Evolutionary conservation across 2,888 invertebrate species (phyloP).

Genomic region (Lasioglossum zephyrum): DNA sequence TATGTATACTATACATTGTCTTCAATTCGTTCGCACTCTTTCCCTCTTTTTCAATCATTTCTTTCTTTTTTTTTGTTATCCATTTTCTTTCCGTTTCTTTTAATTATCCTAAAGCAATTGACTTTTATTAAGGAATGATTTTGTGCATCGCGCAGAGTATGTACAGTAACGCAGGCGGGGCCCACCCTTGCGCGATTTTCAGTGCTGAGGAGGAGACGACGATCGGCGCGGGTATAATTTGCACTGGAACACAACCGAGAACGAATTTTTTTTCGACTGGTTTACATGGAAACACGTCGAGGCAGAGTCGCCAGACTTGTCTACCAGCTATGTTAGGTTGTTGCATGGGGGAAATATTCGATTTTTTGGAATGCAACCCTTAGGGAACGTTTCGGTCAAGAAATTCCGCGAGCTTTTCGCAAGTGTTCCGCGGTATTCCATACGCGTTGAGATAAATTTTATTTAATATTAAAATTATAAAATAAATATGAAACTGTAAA

Average conservation of each 20-base stretch:
- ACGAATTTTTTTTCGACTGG: background rate
- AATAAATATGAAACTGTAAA: no score
- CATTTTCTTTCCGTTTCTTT: conserved; percentile 14
- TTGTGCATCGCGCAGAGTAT: conserved; percentile 76
- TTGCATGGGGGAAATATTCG: no score
- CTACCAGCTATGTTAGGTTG: no score
- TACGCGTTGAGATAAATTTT: no score
- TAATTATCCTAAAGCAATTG: conserved; percentile 81
- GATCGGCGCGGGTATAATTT: conserved; percentile 72
- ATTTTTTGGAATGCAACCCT: no score
- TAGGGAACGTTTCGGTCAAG: no score
- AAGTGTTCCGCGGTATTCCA: no score
- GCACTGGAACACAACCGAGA: conserved; percentile 72
- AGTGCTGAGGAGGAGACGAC: conserved; percentile 73
- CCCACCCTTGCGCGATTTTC: conserved; percentile 71
- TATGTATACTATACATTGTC: conserved; percentile 30
- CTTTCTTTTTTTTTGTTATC: background rate
- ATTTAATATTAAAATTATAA: no score
- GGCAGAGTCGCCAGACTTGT: no score
- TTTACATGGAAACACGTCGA: background rate
- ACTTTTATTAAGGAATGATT: conserved; percentile 82
- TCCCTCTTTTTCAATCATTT: background rate
- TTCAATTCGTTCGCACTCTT: conserved; percentile 13
- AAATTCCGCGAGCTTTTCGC: no score
- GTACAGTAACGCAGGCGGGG: conserved; percentile 72